These are phyloP conservation scores for Noctua pronuba DNA, from an alignment of 2,888 invertebrate genomes.

Conservation along the genomic window DNA sequence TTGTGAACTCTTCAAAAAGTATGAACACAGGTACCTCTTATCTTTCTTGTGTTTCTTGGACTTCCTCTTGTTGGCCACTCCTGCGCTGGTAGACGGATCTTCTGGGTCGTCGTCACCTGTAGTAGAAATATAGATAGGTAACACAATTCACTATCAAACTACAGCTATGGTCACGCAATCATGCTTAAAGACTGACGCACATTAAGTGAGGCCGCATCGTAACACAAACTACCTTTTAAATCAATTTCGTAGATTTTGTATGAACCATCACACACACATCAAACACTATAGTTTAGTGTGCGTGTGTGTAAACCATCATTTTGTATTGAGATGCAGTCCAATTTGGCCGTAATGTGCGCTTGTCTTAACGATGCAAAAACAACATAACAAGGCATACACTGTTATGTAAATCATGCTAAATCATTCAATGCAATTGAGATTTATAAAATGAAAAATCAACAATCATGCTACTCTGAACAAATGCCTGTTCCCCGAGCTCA, in stretches of 20 bases:
- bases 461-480: background rate
- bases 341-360: background rate
- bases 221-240: background rate
- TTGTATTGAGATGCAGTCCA: too few species aligned
- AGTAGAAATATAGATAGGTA: background rate
- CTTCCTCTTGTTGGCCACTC: conserved; percentile 64
- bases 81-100: conserved; percentile 78
- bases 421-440: background rate
- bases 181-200: background rate
- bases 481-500: background rate
- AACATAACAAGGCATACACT: background rate
- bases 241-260: background rate
- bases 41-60: conserved; percentile 68
- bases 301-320: background rate
- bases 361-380: background rate
- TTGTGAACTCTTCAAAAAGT: background rate
- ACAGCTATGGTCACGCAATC: background rate
- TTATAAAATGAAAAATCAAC: background rate
- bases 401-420: background rate
- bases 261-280: background rate
- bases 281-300: background rate
- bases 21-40: conserved; percentile 68
- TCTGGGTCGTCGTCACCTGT: conserved; percentile 70
- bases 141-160: background rate
- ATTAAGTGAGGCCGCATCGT: background rate